These are phyloP conservation scores for Eupeodes corollae DNA, from an alignment of 1,140 invertebrate genomes.

Conservation along the genomic window DNA sequence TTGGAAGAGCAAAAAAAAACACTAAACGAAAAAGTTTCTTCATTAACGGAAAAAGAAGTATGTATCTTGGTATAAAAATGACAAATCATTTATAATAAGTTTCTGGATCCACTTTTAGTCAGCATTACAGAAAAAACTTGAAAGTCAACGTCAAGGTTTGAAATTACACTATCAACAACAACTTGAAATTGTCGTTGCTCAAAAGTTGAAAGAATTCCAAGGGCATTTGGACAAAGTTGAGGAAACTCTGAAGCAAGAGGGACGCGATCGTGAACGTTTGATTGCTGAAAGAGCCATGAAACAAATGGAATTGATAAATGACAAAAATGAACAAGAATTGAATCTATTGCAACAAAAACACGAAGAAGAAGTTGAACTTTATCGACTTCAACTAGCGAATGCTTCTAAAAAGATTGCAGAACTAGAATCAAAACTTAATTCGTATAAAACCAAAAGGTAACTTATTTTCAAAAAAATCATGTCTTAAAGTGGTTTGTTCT, in stretches of 20 bases:
- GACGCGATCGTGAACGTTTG: slow-evolving; percentile 50
- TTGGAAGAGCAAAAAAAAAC: slow-evolving; percentile 25
- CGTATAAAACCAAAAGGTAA: slow-evolving; percentile 41
- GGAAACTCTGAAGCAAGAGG: slow-evolving; percentile 48
- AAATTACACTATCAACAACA: slow-evolving; percentile 67
- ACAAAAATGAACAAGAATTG: slow-evolving; percentile 62
- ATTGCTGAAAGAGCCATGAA: slow-evolving; percentile 56
- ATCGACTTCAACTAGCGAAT: slow-evolving; percentile 53
- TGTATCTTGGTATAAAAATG: neutral
- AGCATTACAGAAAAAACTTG: slow-evolving; percentile 43
- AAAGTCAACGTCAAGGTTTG: slow-evolving; percentile 53
- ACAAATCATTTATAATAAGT: neutral
- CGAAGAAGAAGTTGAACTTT: slow-evolving; percentile 57
- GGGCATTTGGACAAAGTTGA: slow-evolving; percentile 57
- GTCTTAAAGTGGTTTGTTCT: neutral
- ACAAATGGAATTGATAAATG: slow-evolving; percentile 58
- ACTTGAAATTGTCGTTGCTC: slow-evolving; percentile 60
- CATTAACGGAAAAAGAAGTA: slow-evolving; percentile 30
- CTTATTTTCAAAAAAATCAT: neutral
- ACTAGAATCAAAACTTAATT: slow-evolving; percentile 47
- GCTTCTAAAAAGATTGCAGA: slow-evolving; percentile 49
- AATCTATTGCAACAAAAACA: slow-evolving; percentile 66
- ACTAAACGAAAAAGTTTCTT: slow-evolving; percentile 22
- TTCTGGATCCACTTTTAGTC: slow-evolving; percentile 8
- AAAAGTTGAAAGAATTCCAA: slow-evolving; percentile 68